phyloP scores from a whole-genome alignment of 2,888 invertebrate genomes.

The Leptopterna dolabrata region DNA sequence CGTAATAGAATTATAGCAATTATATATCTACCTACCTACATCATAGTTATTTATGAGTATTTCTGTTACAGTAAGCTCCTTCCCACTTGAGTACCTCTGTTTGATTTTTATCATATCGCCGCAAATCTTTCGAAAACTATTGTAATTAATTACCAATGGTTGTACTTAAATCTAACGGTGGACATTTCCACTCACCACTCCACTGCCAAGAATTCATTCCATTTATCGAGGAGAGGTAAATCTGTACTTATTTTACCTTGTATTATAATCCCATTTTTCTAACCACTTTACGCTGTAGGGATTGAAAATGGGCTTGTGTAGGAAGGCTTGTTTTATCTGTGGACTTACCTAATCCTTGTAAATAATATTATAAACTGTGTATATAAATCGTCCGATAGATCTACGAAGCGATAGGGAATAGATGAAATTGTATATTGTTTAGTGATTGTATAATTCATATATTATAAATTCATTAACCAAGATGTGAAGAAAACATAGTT shows the following conservation, averaged over 20 bases:
- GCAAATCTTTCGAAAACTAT: no score
- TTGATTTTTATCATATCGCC: no score
- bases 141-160: no score
- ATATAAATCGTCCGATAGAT: not conserved
- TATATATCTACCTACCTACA: no score
- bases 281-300: not conserved
- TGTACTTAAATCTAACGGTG: no score
- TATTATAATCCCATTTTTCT: not conserved
- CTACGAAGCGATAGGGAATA: not conserved
- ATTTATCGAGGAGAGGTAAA: no score
- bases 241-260: not conserved
- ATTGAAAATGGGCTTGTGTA: not conserved
- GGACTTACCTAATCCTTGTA: not conserved
- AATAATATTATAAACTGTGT: not conserved
- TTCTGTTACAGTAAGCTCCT: no score
- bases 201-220: no score
- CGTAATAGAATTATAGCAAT: no score
- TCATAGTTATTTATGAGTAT: no score
- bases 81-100: no score
- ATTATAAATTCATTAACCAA: not conserved
- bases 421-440: conserved; percentile 17
- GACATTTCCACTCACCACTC: no score
- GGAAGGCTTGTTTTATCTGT: not conserved
- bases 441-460: conserved; percentile 23
- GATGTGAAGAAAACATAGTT: not conserved